Base-by-base conservation (phyloP, 2,888 invertebrate genomes). In the Hirtodrosophila cameraria region DNA sequence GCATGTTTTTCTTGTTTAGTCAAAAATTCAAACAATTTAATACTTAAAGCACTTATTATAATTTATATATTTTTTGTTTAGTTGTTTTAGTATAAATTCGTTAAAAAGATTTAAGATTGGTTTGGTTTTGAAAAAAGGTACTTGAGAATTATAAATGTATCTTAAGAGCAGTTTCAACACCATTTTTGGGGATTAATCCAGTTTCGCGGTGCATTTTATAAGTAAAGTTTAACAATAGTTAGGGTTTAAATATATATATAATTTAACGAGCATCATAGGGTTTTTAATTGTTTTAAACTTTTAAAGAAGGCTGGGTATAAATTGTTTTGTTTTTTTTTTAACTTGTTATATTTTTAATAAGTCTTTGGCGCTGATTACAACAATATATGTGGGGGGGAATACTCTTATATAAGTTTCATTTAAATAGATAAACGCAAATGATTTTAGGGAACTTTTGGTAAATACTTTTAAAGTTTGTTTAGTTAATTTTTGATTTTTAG, bases 331-430 rank as follows among this genome's bases (percentile, higher is more conserved):
- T 57, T 45, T 48, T 38, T 27, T 25, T 38, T 39, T 53, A 60
- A 63, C 42, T 64, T 36, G 45, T 62, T 58, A 36, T 52, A 49
- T 55, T 57, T 42, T 55, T 41, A 52, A 64, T 76, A 80, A 80
- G 80, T 80, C 80, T 80, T 80, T 78, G 85, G 78, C 81, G 82
- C 63, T 75, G 79, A 68, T 79, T 85, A 78, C 57, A 79, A 79
- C 71, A 72, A 73, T 66, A 54, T 38, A 55, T 36, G 25, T 63
- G 15, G 27, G 39, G 39, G 58, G 39, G 39, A 67, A 50, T 64
- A 65, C 41, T 71, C 55, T 43, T 41, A 38, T 41, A 38, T 59
- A 33, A 35, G 27, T 42, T 43, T 48, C 70, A 49, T 53, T 23
- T 75, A 35, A 53, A 27, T 28, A 48, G 52, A 30, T 42, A 46